Evolutionary conservation across 2,797 vertebrate genomes (phyloP).

Genomic region (Paguma larvata): DNA sequence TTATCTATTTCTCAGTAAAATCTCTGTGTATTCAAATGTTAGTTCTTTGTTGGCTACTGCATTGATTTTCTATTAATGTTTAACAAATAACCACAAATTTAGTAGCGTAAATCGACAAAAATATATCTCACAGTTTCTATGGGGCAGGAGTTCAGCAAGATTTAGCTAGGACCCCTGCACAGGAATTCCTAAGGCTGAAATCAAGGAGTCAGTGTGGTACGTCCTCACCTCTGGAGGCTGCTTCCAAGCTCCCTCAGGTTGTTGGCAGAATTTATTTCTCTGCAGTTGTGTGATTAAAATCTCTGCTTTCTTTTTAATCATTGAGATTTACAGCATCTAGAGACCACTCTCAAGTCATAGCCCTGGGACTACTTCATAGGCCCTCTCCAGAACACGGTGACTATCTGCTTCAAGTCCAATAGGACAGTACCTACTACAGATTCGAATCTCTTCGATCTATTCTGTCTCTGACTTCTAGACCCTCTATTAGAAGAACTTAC

Average conservation of each 20-base stretch:
- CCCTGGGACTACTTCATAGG: too few species aligned
- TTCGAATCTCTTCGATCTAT: neutral
- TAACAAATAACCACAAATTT: neutral
- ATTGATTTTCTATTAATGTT: neutral
- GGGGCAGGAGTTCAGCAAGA: neutral
- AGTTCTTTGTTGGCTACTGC: neutral
- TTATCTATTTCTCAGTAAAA: neutral
- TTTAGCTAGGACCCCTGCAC: too few species aligned
- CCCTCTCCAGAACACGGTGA: fast-evolving
- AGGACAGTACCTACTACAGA: neutral
- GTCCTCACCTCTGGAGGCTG: neutral
- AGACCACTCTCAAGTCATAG: neutral
- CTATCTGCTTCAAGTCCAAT: neutral
- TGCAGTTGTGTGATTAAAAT: neutral
- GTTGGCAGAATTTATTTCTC: neutral
- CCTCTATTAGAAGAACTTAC: neutral
- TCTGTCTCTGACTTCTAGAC: neutral
- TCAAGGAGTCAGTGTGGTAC: neutral
- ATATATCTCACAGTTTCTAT: neutral
- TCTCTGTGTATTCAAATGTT: neutral
- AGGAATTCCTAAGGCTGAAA: neutral
- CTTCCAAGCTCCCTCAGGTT: neutral
- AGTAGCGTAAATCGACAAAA: neutral
- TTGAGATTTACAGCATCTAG: too few species aligned
- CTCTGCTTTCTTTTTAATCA: neutral